These are phyloP conservation scores for Lophius americanus DNA, from an alignment of 2,797 vertebrate species.

Conservation along the genomic window DNA sequence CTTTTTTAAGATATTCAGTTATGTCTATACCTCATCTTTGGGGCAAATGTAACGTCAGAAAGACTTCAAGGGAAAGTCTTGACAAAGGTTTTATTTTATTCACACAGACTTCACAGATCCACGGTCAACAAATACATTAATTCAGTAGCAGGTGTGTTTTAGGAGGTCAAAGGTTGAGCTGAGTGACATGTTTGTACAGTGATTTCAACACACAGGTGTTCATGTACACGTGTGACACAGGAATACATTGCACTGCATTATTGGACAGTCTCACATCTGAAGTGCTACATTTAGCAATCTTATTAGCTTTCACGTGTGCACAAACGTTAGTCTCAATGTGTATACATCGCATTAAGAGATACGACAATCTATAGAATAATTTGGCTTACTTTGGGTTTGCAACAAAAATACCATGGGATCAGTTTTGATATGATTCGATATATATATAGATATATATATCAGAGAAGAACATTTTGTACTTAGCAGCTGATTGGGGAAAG, in stretches of 20 bases:
- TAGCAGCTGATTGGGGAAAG: conserved; percentile 40
- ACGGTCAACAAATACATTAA: conserved; percentile 75
- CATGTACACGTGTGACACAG: conserved; percentile 41
- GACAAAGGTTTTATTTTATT: conserved; percentile 68
- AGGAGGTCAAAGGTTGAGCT: conserved; percentile 56
- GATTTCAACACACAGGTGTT: neutral
- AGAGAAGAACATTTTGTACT: conserved; percentile 35
- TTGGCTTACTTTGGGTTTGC: neutral
- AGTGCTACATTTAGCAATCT: conserved; percentile 69
- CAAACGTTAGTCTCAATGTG: neutral
- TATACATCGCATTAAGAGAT: conserved; percentile 24
- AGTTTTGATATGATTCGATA: conserved; percentile 3
- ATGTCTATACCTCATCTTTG: neutral
- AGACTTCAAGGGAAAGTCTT: conserved; percentile 9
- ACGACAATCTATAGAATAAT: conserved; percentile 15
- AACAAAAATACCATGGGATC: too few species aligned
- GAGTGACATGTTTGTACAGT: conserved; percentile 43
- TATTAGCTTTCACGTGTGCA: conserved; percentile 14
- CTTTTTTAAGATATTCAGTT: too few species aligned
- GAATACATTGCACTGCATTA: conserved; percentile 40
- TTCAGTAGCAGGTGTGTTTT: conserved; percentile 65
- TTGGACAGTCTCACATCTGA: conserved; percentile 56
- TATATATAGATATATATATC: neutral
- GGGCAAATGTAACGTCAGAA: neutral
- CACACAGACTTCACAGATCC: conserved; percentile 74